Percentiles rank a stretch among this genome's conserved stretches.
Conservation (phyloP, 2,888 invertebrate species). For the Ophioninae sp. region DNA sequence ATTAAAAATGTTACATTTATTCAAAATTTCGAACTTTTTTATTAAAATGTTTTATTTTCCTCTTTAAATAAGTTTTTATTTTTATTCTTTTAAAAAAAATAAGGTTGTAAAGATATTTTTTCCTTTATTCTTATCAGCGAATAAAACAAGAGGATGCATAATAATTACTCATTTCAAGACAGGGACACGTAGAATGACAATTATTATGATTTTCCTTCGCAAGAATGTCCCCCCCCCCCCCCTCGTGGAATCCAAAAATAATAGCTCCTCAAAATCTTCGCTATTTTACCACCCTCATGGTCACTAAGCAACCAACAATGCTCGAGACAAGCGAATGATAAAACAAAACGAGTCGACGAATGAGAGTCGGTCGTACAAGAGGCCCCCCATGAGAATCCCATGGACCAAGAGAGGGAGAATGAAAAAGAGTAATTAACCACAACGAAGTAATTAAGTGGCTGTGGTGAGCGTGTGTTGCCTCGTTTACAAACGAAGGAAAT, state of each 20-base stretch:
- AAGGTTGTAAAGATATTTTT: no score
- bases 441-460: constrained; percentile 53
- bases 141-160: background rate
- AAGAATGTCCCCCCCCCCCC: background rate
- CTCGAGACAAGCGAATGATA: constrained; percentile 28
- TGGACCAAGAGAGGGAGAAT: background rate
- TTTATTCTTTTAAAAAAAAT: no score
- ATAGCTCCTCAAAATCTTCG: constrained; percentile 18
- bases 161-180: background rate
- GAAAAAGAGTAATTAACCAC: constrained; percentile 50
- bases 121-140: no score
- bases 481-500: constrained; percentile 49
- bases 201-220: background rate
- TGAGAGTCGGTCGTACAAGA: background rate
- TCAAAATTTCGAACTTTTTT: no score
- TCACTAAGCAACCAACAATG: constrained; percentile 8
- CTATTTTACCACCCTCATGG: constrained; percentile 9
- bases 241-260: constrained; percentile 1
- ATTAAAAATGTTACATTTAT: background rate
- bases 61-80: no score
- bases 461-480: constrained; percentile 41
- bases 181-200: no score
- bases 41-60: no score
- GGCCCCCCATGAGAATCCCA: background rate
- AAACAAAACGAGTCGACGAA: constrained; percentile 23